Percentiles rank a stretch among this genome's conserved stretches.
These are phyloP conservation scores for Otus sunia DNA, from an alignment of 2,113 vertebrate species.

Conservation along the genomic window DNA sequence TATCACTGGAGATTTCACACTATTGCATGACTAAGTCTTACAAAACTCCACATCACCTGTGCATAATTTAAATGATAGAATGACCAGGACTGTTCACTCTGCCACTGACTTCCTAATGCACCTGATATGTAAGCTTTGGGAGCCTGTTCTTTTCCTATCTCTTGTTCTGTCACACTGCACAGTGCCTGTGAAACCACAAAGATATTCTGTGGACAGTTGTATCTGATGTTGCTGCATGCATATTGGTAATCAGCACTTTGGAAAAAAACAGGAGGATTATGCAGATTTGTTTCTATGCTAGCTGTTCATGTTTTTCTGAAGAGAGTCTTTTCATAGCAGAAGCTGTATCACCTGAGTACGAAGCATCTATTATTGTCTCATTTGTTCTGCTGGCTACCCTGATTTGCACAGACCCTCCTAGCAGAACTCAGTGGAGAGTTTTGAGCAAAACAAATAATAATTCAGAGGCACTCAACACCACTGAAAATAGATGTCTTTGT, in stretches of 20 bases:
- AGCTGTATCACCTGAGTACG: background rate
- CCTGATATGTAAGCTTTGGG: background rate
- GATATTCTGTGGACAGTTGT: background rate
- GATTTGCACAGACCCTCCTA: background rate
- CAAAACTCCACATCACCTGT: background rate
- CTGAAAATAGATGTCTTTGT: background rate
- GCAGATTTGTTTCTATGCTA: background rate
- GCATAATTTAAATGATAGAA: background rate
- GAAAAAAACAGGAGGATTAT: background rate
- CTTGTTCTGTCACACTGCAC: background rate
- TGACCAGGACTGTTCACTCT: background rate
- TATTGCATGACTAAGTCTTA: slow-evolving; percentile 10
- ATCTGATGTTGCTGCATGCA: background rate
- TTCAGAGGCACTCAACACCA: background rate
- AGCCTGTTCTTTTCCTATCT: background rate
- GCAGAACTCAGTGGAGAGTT: background rate
- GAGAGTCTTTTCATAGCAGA: background rate
- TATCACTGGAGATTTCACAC: background rate
- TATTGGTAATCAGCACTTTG: background rate
- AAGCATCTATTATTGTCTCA: background rate
- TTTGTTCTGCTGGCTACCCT: background rate
- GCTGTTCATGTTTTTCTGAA: background rate
- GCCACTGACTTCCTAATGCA: background rate
- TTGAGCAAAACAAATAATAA: background rate
- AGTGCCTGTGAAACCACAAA: background rate